A percentile compares a stretch with the other conserved stretches of the same genome.
These are phyloP conservation scores for Drosophila kohkoa DNA, from an alignment of 1,140 invertebrate genomes.

Conservation along the genomic window DNA sequence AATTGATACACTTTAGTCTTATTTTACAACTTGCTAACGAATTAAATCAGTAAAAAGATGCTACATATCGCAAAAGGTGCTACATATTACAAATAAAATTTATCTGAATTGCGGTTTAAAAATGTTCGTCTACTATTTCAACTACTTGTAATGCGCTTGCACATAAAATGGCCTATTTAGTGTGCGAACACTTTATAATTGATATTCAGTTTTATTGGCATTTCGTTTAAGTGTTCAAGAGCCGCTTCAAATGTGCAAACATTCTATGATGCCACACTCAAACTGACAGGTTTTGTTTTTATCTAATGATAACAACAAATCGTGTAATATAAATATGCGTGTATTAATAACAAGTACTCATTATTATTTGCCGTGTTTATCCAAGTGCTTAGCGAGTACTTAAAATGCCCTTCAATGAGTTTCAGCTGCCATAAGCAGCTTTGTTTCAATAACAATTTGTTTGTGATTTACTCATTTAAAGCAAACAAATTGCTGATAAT, in stretches of 20 bases:
- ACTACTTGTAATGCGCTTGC: background rate
- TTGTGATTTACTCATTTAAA: background rate
- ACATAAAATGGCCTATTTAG: background rate
- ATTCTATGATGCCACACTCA: background rate
- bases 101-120: no score
- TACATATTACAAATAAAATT: no score
- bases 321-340: background rate
- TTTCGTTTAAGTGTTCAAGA: background rate
- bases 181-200: background rate
- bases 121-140: background rate
- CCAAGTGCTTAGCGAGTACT: constrained; percentile 24
- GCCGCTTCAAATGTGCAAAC: background rate
- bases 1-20: no score
- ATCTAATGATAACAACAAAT: constrained; percentile 4
- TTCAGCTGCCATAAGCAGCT: constrained; percentile 19
- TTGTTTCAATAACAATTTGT: background rate
- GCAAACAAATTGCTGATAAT: background rate
- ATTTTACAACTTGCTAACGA: no score
- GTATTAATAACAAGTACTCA: constrained; percentile 9
- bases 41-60: no score
- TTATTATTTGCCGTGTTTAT: constrained; percentile 1
- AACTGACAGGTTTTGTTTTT: background rate
- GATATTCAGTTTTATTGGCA: constrained; percentile 1
- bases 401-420: constrained; percentile 3
- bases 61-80: no score